Conservation (phyloP, 35 echinoderm and acorn worm species). For the Ptychodera flava region DNA sequence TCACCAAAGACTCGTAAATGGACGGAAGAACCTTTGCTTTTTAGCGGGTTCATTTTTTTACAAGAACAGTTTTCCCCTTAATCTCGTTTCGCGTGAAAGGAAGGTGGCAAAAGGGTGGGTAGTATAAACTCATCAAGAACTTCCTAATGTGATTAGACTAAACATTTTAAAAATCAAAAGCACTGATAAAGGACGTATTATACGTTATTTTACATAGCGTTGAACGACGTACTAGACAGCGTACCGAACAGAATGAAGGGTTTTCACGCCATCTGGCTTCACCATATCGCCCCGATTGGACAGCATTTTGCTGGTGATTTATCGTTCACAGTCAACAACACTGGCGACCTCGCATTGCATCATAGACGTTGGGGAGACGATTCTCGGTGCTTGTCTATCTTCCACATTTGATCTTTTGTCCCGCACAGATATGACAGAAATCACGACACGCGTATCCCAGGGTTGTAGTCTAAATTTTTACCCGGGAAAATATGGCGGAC, state of each 20-base stretch:
- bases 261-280: not conserved
- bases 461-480: too few species aligned
- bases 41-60: not conserved
- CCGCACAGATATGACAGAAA: too few species aligned
- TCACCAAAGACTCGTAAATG: not conserved
- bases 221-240: not conserved
- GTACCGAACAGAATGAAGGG: too few species aligned
- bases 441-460: too few species aligned
- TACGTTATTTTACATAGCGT: not conserved
- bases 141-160: not conserved
- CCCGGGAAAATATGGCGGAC: not conserved
- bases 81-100: not conserved
- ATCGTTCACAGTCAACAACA: too few species aligned
- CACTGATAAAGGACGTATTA: not conserved
- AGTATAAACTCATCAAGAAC: not conserved
- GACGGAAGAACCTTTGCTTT: not conserved
- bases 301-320: too few species aligned
- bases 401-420: too few species aligned
- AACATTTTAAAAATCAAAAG: not conserved
- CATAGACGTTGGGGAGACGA: too few species aligned
- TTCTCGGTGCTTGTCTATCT: too few species aligned
- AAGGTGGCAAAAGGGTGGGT: not conserved
- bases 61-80: not conserved
- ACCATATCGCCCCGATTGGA: not conserved
- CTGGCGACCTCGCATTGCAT: too few species aligned